Conservation (phyloP, 2,113 vertebrate species). For the Bolborhynchus lineola region DNA sequence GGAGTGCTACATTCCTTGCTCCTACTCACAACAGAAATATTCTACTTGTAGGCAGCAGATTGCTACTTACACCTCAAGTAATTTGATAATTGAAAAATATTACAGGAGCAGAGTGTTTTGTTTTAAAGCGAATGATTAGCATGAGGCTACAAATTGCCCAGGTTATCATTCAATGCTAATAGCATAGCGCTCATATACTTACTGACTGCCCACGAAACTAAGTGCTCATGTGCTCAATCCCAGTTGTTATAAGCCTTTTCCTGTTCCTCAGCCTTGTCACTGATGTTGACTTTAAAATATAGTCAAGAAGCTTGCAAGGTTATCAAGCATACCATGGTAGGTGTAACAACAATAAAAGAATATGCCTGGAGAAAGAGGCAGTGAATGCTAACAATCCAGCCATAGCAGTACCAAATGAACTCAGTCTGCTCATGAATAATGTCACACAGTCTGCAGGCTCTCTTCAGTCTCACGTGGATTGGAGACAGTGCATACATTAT, state of each 20-base stretch:
- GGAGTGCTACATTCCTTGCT: background rate
- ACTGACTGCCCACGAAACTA: background rate
- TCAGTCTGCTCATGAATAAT: background rate
- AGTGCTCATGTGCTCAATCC: background rate
- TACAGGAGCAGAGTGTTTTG: background rate
- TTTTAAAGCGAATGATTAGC: background rate
- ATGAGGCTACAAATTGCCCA: background rate
- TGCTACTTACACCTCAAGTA: background rate
- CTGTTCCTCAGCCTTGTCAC: background rate
- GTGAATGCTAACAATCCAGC: background rate
- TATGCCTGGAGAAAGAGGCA: background rate
- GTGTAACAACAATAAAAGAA: background rate
- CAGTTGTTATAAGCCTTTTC: background rate
- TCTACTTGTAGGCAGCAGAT: background rate
- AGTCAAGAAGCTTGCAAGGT: background rate
- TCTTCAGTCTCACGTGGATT: background rate
- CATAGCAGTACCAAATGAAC: background rate
- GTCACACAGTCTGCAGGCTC: background rate
- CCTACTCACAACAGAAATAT: background rate
- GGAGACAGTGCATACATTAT: background rate
- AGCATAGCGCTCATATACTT: background rate
- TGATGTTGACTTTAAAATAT: background rate
- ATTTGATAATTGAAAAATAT: background rate
- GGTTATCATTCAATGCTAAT: background rate
- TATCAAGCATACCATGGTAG: background rate